phyloP scores from a whole-genome alignment of 2,888 invertebrate genomes.

The Alviniconcha strummeri region DNA sequence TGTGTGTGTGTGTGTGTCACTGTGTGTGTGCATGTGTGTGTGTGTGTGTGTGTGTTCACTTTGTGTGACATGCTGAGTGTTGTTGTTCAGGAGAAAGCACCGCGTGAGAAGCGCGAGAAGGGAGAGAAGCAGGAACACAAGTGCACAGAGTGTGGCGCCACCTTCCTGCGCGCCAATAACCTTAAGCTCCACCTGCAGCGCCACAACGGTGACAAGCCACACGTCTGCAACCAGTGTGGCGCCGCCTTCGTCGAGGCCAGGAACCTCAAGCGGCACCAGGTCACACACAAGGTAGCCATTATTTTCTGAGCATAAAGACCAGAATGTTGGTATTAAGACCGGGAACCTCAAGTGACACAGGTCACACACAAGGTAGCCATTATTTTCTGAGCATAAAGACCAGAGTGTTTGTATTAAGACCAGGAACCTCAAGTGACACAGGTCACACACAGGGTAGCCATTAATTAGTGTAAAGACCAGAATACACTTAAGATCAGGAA shows the following conservation, averaged over 20 bases:
- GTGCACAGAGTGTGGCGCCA: conserved; percentile 2
- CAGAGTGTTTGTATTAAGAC: not conserved
- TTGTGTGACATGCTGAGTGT: too few relatives aligned
- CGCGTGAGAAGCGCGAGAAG: not conserved
- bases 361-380: not conserved
- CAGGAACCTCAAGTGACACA: not conserved
- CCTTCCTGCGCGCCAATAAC: not conserved
- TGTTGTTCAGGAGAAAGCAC: too few relatives aligned
- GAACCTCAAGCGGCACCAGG: not conserved
- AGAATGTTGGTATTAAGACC: not conserved
- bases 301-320: too few relatives aligned
- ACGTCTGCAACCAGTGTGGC: not conserved
- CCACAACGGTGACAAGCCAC: not conserved
- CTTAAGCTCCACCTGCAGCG: conserved; percentile 1
- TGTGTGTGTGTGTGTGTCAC: too few relatives aligned
- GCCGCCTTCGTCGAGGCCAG: not conserved
- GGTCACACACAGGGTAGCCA: not conserved
- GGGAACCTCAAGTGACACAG: not conserved
- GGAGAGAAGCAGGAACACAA: conserved; percentile 1
- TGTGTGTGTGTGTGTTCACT: too few relatives aligned
- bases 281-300: not conserved
- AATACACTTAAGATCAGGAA: too few relatives aligned
- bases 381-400: too few relatives aligned
- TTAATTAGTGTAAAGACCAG: too few relatives aligned
- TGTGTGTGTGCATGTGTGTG: too few relatives aligned